Evolutionary conservation across 1,140 invertebrate species (phyloP).

Genomic region (Acromyrmex charruanus): DNA sequence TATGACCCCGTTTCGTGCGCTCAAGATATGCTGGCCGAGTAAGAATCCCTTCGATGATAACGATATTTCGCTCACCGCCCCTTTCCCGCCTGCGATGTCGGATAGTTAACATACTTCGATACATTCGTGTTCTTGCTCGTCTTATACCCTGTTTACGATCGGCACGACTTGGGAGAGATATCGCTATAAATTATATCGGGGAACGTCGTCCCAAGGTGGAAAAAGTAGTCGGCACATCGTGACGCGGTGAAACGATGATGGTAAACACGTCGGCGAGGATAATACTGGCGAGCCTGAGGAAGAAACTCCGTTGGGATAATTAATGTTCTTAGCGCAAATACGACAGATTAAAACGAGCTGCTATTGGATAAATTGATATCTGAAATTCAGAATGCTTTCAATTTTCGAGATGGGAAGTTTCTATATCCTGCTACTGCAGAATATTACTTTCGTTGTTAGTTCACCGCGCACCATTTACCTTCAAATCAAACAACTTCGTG

Average conservation of each 20-base stretch:
- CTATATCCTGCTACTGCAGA: background rate
- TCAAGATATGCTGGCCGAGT: constrained; percentile 1
- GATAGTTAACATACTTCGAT: constrained; percentile 41
- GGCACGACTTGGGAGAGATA: constrained; percentile 22
- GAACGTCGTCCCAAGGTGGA: constrained; percentile 8
- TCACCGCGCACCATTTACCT: background rate
- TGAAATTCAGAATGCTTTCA: constrained; percentile 24
- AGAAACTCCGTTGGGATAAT: constrained; percentile 45
- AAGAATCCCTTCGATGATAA: constrained; percentile 41
- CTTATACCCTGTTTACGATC: constrained; percentile 40
- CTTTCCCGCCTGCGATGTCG: background rate
- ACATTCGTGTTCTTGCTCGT: constrained; percentile 24
- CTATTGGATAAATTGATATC: constrained; percentile 30
- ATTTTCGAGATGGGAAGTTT: background rate
- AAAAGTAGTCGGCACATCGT: constrained; percentile 49
- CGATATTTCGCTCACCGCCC: background rate
- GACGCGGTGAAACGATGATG: constrained; percentile 54
- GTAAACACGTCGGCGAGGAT: constrained; percentile 40
- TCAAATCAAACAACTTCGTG: background rate
- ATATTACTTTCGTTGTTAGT: background rate
- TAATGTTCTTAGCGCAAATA: constrained; percentile 49
- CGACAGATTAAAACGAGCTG: background rate
- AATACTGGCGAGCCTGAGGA: constrained; percentile 18
- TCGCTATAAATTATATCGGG: constrained; percentile 55
- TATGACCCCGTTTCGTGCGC: constrained; percentile 17